phyloP scores from a whole-genome alignment of 2,797 vertebrate species.

The Moxostoma hubbsi region DNA sequence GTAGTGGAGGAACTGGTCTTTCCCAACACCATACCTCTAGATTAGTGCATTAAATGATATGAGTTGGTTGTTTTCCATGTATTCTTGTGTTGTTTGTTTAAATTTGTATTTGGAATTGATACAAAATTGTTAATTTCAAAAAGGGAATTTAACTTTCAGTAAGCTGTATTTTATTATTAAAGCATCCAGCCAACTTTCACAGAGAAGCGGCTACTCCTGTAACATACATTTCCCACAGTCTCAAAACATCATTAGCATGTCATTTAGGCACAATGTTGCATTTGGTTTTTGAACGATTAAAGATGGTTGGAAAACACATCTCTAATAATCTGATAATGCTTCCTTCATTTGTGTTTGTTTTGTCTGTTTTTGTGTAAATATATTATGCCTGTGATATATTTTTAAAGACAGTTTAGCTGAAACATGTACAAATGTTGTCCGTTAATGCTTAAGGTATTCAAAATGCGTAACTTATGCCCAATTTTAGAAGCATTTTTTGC shows the following conservation, averaged over 20 bases:
- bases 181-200: background rate
- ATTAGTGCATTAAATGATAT: too few relatives aligned
- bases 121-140: too few relatives aligned
- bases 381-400: too few relatives aligned
- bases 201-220: background rate
- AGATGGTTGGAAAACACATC: background rate
- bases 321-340: background rate
- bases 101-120: too few relatives aligned
- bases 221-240: background rate
- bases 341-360: background rate
- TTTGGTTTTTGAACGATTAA: background rate
- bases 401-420: background rate
- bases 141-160: too few relatives aligned
- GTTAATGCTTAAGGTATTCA: background rate
- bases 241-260: background rate
- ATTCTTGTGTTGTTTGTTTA: too few relatives aligned
- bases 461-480: background rate
- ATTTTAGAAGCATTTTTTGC: conserved; percentile 30
- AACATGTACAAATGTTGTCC: conserved; percentile 3
- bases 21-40: too few relatives aligned
- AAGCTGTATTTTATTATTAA: background rate
- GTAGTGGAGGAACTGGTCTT: too few relatives aligned
- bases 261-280: background rate
- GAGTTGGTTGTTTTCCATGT: too few relatives aligned
- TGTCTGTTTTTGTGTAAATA: background rate